phyloP scores from a whole-genome alignment of 2,113 vertebrate genomes.

The Acrocephalus arundinaceus region DNA sequence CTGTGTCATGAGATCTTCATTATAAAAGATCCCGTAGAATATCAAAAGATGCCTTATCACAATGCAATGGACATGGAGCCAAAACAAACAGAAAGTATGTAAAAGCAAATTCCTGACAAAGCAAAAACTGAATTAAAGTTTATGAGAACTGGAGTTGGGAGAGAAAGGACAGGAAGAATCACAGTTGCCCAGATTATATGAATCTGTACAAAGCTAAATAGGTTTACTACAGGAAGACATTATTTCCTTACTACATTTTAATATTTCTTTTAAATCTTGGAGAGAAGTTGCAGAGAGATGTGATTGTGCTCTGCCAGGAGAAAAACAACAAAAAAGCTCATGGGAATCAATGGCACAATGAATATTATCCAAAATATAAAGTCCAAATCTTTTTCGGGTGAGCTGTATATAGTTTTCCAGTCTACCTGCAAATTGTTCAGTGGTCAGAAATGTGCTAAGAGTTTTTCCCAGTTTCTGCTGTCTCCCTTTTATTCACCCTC shows the following conservation, averaged over 20 bases:
- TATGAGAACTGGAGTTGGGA: not conserved
- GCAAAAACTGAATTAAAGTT: slow-evolving; percentile 32
- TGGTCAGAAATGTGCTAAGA: not conserved
- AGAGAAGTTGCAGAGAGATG: not conserved
- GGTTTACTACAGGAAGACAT: not conserved
- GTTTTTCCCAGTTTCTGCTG: not conserved
- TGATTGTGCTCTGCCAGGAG: not conserved
- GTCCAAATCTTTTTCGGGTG: not conserved
- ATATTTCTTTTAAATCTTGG: not conserved
- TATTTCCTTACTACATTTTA: not conserved
- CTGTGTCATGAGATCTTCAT: slow-evolving; percentile 45
- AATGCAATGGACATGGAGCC: not conserved
- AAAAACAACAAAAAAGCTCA: not conserved
- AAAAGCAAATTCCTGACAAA: slow-evolving; percentile 44
- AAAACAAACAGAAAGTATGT: slow-evolving; percentile 37
- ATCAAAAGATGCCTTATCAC: slow-evolving; percentile 53
- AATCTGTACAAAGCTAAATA: not conserved
- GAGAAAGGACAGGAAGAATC: not conserved
- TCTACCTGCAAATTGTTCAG: not conserved
- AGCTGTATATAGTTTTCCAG: not conserved
- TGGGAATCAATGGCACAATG: not conserved
- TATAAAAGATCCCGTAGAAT: slow-evolving; percentile 11
- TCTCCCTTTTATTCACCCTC: not conserved
- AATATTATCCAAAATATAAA: not conserved
- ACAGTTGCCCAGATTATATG: not conserved